Percentiles rank a stretch among this genome's conserved stretches.
Evolutionary conservation across 2,113 vertebrate species (phyloP).

Genomic region (Pongo pygmaeus): DNA sequence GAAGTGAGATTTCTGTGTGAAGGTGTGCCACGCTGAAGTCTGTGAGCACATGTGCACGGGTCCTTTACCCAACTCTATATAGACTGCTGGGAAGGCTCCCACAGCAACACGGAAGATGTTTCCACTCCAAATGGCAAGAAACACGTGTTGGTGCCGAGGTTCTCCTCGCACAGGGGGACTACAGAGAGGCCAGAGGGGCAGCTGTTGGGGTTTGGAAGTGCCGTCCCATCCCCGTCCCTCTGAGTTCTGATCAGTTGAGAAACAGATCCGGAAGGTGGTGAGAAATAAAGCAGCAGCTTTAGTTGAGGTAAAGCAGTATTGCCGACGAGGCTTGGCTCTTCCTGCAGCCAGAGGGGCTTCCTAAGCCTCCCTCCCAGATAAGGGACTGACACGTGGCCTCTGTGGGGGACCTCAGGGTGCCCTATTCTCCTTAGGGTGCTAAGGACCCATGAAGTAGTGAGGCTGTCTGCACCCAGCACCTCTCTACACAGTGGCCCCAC

Average conservation of each 20-base stretch:
- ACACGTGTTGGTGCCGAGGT: neutral
- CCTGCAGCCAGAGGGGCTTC: neutral
- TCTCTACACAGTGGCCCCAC: neutral
- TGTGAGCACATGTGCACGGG: neutral
- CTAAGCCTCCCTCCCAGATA: neutral
- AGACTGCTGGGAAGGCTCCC: neutral
- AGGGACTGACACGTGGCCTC: neutral
- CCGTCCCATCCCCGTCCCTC: no score
- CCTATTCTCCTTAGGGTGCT: neutral
- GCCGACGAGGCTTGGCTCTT: neutral
- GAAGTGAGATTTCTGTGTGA: neutral
- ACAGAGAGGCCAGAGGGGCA: neutral
- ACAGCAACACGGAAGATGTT: rapidly evolving
- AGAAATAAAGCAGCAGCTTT: neutral
- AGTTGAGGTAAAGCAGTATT: no score
- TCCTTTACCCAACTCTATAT: rapidly evolving
- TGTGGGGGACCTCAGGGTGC: neutral
- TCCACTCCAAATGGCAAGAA: neutral
- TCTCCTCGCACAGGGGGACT: no score
- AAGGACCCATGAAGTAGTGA: neutral
- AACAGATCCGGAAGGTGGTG: neutral
- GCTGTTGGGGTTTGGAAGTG: neutral
- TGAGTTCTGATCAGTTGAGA: neutral
- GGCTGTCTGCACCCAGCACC: neutral
- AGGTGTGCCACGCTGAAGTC: neutral